Conservation (phyloP, 2,113 vertebrate species). For the Erinaceus europaeus region DNA sequence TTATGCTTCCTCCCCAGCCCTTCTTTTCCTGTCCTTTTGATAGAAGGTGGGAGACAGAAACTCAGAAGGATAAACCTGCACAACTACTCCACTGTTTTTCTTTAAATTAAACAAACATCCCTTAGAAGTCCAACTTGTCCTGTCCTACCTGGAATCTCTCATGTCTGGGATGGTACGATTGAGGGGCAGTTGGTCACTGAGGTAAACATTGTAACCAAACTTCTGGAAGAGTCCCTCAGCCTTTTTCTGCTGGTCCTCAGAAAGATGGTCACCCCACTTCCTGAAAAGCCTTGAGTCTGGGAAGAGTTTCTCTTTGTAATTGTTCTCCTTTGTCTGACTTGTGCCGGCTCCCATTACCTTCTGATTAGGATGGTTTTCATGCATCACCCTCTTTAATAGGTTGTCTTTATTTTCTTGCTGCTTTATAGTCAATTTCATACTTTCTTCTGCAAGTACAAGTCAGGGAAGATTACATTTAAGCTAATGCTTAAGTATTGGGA, state of each 20-base stretch:
- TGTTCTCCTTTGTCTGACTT: background rate
- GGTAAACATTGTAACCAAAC: conserved; percentile 68
- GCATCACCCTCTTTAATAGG: background rate
- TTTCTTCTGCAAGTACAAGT: conserved; percentile 30
- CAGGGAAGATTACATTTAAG: background rate
- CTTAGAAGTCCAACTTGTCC: background rate
- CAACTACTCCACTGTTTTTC: no score
- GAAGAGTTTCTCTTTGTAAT: conserved; percentile 7
- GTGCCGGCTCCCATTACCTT: background rate
- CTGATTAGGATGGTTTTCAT: background rate
- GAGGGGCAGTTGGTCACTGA: conserved; percentile 62
- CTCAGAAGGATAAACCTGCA: no score
- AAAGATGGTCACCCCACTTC: conserved; percentile 53
- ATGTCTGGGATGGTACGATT: conserved; percentile 53
- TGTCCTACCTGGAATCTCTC: conserved; percentile 47
- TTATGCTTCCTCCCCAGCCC: no score
- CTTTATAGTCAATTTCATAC: background rate
- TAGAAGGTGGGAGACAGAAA: no score
- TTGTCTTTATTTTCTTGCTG: background rate
- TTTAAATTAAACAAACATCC: no score
- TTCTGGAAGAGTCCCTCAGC: conserved; percentile 63
- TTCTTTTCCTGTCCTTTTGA: no score
- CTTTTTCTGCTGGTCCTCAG: conserved; percentile 52
- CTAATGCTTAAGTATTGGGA: background rate
- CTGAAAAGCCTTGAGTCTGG: conserved; percentile 56